phyloP scores from a whole-genome alignment of 2,888 invertebrate genomes.

The Plagiodera versicolora region DNA sequence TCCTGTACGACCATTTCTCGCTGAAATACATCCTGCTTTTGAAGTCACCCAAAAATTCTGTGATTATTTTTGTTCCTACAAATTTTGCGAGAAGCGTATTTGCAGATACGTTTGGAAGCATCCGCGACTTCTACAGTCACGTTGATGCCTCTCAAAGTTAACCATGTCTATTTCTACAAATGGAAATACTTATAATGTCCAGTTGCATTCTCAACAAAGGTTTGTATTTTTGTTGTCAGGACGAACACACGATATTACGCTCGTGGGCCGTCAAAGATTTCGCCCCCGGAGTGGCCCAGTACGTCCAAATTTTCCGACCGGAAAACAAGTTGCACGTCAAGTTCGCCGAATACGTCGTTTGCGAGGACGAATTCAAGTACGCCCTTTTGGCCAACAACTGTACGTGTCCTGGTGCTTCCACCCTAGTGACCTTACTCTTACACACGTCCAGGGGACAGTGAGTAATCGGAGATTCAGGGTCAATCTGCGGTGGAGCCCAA shows the following conservation, averaged over 20 bases:
- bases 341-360: conserved; percentile 97
- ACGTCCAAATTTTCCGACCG: conserved; percentile 97
- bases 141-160: no score
- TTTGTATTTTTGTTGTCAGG: conserved; percentile 55
- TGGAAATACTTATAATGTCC: no score
- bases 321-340: conserved; percentile 98
- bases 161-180: no score
- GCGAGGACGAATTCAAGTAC: conserved; percentile 99
- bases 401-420: conserved; percentile 96
- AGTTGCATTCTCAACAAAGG: no score
- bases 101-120: no score
- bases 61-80: no score
- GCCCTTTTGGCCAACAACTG: conserved; percentile 97
- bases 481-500: not conserved
- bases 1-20: no score
- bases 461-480: conserved; percentile 56
- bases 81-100: no score
- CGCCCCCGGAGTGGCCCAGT: conserved; percentile 94
- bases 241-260: conserved; percentile 72
- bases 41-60: no score
- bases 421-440: conserved; percentile 89
- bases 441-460: conserved; percentile 98
- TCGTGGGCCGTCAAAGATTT: conserved; percentile 99
- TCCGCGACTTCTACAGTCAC: no score
- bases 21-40: no score